phyloP scores from a whole-genome alignment of 2,113 vertebrate genomes.

The Nerophis lumbriciformis region DNA sequence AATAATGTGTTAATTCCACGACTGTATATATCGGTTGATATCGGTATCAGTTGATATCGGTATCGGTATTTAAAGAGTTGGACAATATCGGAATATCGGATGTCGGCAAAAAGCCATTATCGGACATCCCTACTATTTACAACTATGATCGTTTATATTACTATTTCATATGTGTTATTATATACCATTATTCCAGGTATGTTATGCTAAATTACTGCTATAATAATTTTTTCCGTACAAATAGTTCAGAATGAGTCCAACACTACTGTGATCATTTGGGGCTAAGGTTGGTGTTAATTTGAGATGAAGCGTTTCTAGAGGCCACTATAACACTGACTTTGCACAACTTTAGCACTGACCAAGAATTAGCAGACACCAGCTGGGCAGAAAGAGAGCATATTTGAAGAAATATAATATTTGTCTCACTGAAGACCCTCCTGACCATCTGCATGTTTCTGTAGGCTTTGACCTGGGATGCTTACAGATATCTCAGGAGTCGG shows the following conservation, averaged over 20 bases:
- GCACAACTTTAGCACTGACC: background rate
- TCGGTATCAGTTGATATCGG: no score
- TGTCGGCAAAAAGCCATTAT: no score
- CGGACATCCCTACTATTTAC: no score
- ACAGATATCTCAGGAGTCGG: conserved; percentile 87
- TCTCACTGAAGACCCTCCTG: background rate
- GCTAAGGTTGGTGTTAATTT: background rate
- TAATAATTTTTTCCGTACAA: background rate
- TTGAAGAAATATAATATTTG: background rate
- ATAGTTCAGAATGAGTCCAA: background rate
- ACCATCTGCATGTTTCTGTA: conserved; percentile 28
- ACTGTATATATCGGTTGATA: no score
- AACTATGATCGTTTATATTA: no score
- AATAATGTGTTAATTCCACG: no score
- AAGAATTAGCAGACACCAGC: no score
- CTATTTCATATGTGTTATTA: no score
- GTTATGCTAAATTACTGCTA: no score
- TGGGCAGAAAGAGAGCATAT: background rate
- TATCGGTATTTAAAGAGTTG: no score
- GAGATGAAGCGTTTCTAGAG: background rate
- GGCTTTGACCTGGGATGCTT: conserved; percentile 89
- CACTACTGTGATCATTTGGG: background rate
- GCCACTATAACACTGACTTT: background rate
- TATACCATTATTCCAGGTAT: no score
- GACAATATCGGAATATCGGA: no score